A percentile compares a stretch with the other conserved stretches of the same genome.
These are phyloP conservation scores for Heteronetta atricapilla DNA, from an alignment of 2,113 vertebrate species.

Conservation along the genomic window DNA sequence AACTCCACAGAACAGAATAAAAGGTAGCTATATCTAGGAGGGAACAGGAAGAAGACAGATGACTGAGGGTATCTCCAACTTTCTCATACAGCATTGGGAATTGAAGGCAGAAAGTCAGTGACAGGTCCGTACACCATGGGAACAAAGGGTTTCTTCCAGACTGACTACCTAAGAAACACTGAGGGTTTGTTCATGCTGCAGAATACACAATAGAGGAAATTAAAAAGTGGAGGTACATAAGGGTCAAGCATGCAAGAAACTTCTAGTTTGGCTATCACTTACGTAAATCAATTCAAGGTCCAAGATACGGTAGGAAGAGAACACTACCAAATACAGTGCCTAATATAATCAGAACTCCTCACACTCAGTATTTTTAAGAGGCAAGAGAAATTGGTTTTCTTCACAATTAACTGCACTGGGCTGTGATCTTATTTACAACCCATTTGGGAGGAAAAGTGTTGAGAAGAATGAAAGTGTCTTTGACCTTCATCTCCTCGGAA, in stretches of 20 bases:
- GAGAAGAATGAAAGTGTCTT: slow-evolving; percentile 36
- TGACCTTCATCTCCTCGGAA: slow-evolving; percentile 68
- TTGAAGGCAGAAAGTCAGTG: fast-evolving
- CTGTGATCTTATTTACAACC: slow-evolving; percentile 20
- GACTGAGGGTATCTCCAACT: neutral
- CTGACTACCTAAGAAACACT: fast-evolving
- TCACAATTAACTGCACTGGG: neutral
- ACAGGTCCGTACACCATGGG: neutral
- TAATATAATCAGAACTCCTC: neutral
- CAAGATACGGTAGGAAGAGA: neutral
- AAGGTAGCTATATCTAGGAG: neutral
- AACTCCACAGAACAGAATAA: fast-evolving
- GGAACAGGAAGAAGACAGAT: neutral
- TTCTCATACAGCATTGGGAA: fast-evolving
- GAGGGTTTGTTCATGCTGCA: neutral
- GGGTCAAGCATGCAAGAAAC: neutral
- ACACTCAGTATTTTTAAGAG: neutral
- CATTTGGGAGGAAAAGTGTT: neutral
- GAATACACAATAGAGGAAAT: neutral
- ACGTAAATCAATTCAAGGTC: neutral
- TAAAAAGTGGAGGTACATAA: fast-evolving
- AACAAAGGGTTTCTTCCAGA: neutral
- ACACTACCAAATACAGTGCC: neutral
- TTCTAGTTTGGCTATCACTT: neutral
- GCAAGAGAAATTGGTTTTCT: neutral